Evolutionary conservation across 2,888 invertebrate species (phyloP).

Genomic region (Alloscopus bannaensis): DNA sequence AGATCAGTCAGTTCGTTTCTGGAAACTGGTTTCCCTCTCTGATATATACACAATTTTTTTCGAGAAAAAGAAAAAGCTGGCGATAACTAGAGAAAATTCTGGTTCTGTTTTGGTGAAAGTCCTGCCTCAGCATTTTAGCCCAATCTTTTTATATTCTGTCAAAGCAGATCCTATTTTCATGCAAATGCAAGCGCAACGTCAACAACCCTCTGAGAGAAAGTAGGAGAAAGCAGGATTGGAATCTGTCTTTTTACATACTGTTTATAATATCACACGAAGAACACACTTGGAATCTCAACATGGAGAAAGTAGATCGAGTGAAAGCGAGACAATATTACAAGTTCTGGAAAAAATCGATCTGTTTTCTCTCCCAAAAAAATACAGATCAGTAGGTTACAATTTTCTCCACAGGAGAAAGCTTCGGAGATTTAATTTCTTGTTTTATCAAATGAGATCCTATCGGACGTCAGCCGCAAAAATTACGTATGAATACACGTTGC

Average conservation of each 20-base stretch:
- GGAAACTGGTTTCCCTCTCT: background rate
- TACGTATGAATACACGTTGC: background rate
- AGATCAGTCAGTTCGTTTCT: conserved; percentile 22
- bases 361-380: conserved; percentile 24
- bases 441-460: conserved; percentile 25
- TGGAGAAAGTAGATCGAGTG: background rate
- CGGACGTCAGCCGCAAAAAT: conserved; percentile 12
- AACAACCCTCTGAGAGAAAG: background rate
- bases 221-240: background rate
- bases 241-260: background rate
- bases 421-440: conserved; percentile 36
- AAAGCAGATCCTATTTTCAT: conserved; percentile 34
- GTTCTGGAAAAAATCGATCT: conserved; percentile 29
- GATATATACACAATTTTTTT: background rate
- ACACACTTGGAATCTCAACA: background rate
- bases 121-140: background rate
- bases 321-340: background rate
- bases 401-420: conserved; percentile 16
- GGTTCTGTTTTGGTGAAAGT: background rate
- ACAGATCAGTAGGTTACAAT: conserved; percentile 30
- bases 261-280: background rate
- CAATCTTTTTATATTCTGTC: conserved; percentile 12
- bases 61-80: background rate
- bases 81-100: conserved; percentile 10
- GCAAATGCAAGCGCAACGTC: conserved; percentile 32